A percentile compares a stretch with the other conserved stretches of the same genome.
Conservation (phyloP, 2,113 vertebrate species). For the Plecotus auritus region DNA sequence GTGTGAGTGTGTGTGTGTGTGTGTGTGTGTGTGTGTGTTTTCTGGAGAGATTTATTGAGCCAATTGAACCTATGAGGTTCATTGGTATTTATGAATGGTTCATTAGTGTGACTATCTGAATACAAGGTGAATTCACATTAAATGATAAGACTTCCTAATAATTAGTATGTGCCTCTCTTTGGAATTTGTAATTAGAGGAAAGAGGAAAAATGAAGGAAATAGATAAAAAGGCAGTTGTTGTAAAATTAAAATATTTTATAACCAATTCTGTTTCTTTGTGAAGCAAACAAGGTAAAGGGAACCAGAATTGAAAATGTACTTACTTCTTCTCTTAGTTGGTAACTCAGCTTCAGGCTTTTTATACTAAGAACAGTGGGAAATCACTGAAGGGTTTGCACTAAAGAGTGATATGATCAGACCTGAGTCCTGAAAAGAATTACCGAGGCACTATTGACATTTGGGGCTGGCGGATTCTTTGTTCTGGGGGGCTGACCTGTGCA, state of each 20-base stretch:
- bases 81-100: slow-evolving; percentile 63
- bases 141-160: slow-evolving; percentile 72
- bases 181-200: slow-evolving; percentile 66
- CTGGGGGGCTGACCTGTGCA: neutral
- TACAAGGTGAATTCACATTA: slow-evolving; percentile 66
- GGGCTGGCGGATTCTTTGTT: neutral
- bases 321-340: slow-evolving; percentile 3
- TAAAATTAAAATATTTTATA: slow-evolving; percentile 58
- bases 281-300: slow-evolving; percentile 28
- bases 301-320: slow-evolving; percentile 1
- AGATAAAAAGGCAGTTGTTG: slow-evolving; percentile 59
- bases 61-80: slow-evolving; percentile 22
- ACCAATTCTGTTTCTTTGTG: slow-evolving; percentile 56
- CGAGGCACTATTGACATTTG: neutral
- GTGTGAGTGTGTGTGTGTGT: too few species aligned
- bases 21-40: slow-evolving; percentile 6
- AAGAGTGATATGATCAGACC: neutral
- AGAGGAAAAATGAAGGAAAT: slow-evolving; percentile 56
- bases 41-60: slow-evolving; percentile 17
- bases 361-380: neutral
- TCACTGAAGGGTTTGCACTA: neutral
- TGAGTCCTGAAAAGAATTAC: neutral
- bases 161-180: slow-evolving; percentile 57
- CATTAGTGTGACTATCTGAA: slow-evolving; percentile 64
- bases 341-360: slow-evolving; percentile 14